Evolutionary conservation across 92 coral and sea anemone species (phyloP), one percentile per base, ranked within the genome.

Genomic region (Epizoanthus scotinus): DNA sequence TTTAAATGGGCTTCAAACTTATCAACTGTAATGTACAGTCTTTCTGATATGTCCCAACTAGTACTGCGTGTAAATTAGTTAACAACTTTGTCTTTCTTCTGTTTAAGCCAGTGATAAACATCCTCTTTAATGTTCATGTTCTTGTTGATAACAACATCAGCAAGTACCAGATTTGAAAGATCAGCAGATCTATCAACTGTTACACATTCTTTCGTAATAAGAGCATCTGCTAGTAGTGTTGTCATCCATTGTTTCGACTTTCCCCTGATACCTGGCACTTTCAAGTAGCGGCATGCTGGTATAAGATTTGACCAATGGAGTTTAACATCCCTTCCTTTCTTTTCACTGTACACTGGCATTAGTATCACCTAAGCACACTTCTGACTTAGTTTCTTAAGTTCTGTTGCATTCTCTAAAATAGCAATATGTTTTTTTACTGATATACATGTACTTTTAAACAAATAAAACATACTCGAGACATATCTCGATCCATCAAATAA

Each of bases 361-460:
- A 56, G 38, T 72, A 78, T 78, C 49, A 78, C 83, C 67, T 78
- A 72, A 42, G 83, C 73, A 64, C 83, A 63, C 67, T 78, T 78
- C 5, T 36, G 42, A 4, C 0, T 36, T 36, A 36, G 8, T 40
- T 40, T 40, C 7, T 9, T 2, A 40, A 40, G 2, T 40, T 40
- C 44, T 40, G 44, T 40, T 40, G 5, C 8, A 40, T 40, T 38
- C 44, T 2, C 44, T 38, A 1, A 38, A 38, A 38, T 38, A 38
- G 44, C 44, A 38, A 90, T 15, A 49, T 78, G 27, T 8, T n/a
- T n/a, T n/a, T n/a, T n/a, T n/a, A n/a, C n/a, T n/a, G n/a, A n/a
- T n/a, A n/a, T n/a, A n/a, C n/a, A n/a, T n/a, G n/a, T n/a, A n/a
- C n/a, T n/a, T n/a, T n/a, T n/a, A n/a, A n/a, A n/a, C n/a, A n/a